phyloP scores from a whole-genome alignment of 2,113 vertebrate genomes.

The Anolis carolinensis region DNA sequence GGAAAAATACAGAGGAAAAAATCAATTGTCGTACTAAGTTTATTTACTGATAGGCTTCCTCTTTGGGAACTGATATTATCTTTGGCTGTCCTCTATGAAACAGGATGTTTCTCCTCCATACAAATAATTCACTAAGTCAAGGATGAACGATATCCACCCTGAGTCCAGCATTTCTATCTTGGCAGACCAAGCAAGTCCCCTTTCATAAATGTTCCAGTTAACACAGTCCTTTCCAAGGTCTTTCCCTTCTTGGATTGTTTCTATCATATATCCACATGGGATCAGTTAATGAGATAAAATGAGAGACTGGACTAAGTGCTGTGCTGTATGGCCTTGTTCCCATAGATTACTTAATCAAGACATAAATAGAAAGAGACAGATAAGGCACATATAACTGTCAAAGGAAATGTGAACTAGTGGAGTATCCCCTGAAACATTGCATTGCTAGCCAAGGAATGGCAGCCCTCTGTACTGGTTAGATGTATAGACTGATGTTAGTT shows the following conservation, averaged over 20 bases:
- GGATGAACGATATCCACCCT: not conserved
- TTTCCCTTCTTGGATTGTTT: not conserved
- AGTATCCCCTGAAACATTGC: not conserved
- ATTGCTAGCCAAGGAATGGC: not conserved
- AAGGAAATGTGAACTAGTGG: not conserved
- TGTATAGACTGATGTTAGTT: not conserved
- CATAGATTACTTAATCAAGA: not conserved
- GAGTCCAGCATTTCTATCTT: not conserved
- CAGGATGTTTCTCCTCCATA: slow-evolving; percentile 2
- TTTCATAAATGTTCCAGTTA: not conserved
- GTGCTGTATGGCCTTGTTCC: not conserved
- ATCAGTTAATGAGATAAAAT: not conserved
- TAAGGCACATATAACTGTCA: not conserved
- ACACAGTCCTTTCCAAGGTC: not conserved
- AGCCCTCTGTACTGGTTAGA: not conserved
- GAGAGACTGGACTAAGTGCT: not conserved
- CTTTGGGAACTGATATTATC: not conserved
- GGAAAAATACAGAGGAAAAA: not conserved
- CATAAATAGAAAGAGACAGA: not conserved
- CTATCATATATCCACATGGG: not conserved
- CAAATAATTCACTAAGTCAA: slow-evolving; percentile 14
- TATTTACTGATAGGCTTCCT: slow-evolving; percentile 15
- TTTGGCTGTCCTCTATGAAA: slow-evolving; percentile 1
- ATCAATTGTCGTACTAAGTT: slow-evolving; percentile 7
- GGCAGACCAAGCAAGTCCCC: not conserved